Evolutionary conservation across 2,888 invertebrate species (phyloP).

Genomic region (Hydropsyche betteni): DNA sequence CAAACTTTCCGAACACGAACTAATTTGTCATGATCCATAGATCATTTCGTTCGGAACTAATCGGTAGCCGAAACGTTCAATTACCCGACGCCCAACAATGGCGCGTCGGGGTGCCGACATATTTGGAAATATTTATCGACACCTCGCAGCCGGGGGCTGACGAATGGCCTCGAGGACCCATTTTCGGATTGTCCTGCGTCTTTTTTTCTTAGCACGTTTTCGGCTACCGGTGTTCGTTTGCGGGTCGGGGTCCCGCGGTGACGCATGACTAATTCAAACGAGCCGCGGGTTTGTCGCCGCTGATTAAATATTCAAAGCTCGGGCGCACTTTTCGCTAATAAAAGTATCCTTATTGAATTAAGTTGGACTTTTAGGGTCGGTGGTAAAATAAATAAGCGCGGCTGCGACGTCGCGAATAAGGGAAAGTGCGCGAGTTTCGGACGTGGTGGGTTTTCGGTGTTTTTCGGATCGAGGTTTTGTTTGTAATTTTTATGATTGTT

Average conservation of each 20-base stretch:
- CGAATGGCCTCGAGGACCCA: neutral
- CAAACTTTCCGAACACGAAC: neutral
- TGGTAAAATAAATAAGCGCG: too few relatives aligned
- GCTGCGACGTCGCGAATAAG: too few relatives aligned
- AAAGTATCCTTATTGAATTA: conserved; percentile 39
- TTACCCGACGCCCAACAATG: neutral
- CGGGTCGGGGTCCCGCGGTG: neutral
- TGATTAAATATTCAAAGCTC: conserved; percentile 2
- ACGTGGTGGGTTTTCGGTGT: too few relatives aligned
- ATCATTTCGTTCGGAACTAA: conserved; percentile 31
- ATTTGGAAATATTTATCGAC: conserved; percentile 32
- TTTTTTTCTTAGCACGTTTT: neutral
- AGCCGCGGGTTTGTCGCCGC: conserved; percentile 11
- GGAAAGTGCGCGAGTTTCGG: too few relatives aligned
- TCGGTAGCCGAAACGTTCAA: conserved; percentile 31
- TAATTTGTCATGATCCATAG: conserved; percentile 40
- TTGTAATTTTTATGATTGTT: too few relatives aligned
- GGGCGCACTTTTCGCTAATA: conserved; percentile 27
- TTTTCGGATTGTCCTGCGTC: neutral
- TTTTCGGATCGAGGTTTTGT: too few relatives aligned
- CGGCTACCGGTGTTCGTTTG: neutral
- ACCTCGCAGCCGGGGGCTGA: neutral
- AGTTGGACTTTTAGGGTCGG: conserved; percentile 31
- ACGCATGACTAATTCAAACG: conserved; percentile 17
- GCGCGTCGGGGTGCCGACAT: conserved; percentile 2